Percentiles rank a stretch among this genome's conserved stretches.
phyloP scores from a whole-genome alignment of 37 sponge, comb jelly and placozoan genomes.

The Hormiphora californensis region DNA sequence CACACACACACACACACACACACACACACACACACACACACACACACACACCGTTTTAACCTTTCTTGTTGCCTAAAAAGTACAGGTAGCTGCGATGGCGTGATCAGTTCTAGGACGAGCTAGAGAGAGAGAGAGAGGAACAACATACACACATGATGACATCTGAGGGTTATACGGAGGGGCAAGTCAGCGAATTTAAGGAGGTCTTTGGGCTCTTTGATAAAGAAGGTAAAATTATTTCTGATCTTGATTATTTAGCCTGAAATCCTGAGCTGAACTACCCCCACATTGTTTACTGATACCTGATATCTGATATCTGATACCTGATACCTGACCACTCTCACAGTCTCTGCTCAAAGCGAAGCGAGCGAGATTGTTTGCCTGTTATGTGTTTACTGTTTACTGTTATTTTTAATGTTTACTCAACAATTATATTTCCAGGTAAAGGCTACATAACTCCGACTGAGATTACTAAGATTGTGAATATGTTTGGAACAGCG shows the following conservation, averaged over 20 bases:
- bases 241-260: too few species aligned
- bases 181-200: neutral
- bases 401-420: too few species aligned
- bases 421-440: neutral
- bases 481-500: constrained; percentile 21
- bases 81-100: neutral
- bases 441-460: constrained; percentile 1
- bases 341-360: too few species aligned
- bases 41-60: neutral
- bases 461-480: neutral
- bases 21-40: constrained; percentile 58
- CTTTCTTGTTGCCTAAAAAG: neutral
- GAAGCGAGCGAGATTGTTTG: too few species aligned
- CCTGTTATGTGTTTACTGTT: too few species aligned
- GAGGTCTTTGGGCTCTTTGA: constrained; percentile 20
- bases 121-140: neutral
- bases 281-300: too few species aligned
- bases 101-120: neutral
- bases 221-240: constrained; percentile 20
- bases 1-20: neutral
- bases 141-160: neutral
- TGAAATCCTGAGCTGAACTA: too few species aligned
- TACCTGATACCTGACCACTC: constrained; percentile 6
- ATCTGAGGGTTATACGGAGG: neutral
- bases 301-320: neutral